phyloP scores from a whole-genome alignment of 23 tunicate species.

The Phallusia fumigata region DNA sequence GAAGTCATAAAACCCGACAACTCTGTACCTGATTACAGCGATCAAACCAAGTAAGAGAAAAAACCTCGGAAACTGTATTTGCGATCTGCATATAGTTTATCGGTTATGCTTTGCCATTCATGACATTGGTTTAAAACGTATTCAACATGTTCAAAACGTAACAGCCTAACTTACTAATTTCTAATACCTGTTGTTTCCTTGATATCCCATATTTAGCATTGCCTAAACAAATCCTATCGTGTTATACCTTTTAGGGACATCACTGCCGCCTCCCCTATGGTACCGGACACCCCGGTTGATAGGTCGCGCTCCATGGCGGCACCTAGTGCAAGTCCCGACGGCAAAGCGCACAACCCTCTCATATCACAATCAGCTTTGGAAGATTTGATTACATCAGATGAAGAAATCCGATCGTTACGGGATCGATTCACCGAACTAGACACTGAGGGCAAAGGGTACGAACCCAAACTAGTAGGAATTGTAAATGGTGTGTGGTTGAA shows the following conservation, averaged over 20 bases:
- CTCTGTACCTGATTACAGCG: conserved; percentile 43
- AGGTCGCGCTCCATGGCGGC: conserved; percentile 92
- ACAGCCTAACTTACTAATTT: no score
- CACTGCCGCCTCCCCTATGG: conserved; percentile 20
- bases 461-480: no score
- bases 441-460: conserved; percentile 50
- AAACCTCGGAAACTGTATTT: no score
- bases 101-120: no score
- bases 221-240: no score
- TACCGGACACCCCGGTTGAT: conserved; percentile 69
- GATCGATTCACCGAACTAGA: conserved; percentile 40
- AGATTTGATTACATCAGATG: conserved; percentile 24
- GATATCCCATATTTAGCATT: no score
- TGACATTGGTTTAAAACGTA: no score
- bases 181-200: no score
- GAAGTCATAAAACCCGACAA: conserved; percentile 71
- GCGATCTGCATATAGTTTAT: no score
- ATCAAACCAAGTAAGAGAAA: conserved; percentile 25
- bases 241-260: not conserved
- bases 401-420: conserved; percentile 20
- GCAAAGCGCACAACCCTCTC: conserved; percentile 49
- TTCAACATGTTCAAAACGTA: no score
- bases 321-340: conserved; percentile 93
- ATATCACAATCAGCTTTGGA: conserved; percentile 39
- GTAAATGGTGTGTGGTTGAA: no score